Evolutionary conservation across 2,888 invertebrate species (phyloP).

Genomic region (Yponomeuta sedellus): DNA sequence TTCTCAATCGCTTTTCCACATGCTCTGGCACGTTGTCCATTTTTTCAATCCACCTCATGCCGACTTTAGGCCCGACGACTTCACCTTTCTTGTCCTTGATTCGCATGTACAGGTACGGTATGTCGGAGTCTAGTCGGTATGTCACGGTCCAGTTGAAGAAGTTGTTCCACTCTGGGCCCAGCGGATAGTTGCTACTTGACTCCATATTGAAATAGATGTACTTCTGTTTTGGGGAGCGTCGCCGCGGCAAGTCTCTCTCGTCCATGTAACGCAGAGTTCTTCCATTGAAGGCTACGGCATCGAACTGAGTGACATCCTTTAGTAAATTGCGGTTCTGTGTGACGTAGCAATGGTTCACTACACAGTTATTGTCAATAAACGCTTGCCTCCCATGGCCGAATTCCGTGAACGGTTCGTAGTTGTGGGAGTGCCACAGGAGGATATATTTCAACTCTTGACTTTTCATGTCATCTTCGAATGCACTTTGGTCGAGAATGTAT

Average conservation of each 20-base stretch:
- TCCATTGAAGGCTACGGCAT: slow-evolving; percentile 59
- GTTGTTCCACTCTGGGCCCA: slow-evolving; percentile 42
- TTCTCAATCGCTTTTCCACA: slow-evolving; percentile 31
- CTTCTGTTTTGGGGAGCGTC: slow-evolving; percentile 46
- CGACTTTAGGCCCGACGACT: slow-evolving; percentile 46
- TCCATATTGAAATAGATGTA: slow-evolving; percentile 62
- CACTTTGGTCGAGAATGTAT: too few relatives aligned
- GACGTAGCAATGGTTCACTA: slow-evolving; percentile 51
- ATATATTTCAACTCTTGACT: slow-evolving; percentile 22
- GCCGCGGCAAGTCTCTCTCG: slow-evolving; percentile 32
- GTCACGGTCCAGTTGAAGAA: slow-evolving; percentile 68
- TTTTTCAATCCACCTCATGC: slow-evolving; percentile 38
- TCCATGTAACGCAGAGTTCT: slow-evolving; percentile 31
- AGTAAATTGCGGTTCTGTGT: slow-evolving; percentile 42
- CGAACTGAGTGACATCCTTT: slow-evolving; percentile 42
- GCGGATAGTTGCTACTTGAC: slow-evolving; percentile 54
- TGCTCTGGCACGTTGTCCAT: slow-evolving; percentile 29
- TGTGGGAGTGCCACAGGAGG: slow-evolving; percentile 47
- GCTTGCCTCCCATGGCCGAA: slow-evolving; percentile 45
- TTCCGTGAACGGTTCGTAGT: slow-evolving; percentile 45
- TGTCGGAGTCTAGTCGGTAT: slow-evolving; percentile 59
- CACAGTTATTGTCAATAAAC: slow-evolving; percentile 54
- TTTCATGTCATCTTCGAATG: background rate
- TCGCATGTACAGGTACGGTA: slow-evolving; percentile 49
- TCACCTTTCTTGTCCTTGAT: slow-evolving; percentile 40